Evolutionary conservation across 2,113 vertebrate species (phyloP), one percentile per base, ranked within the genome.

Genomic region (Fulmarus glacialis): DNA sequence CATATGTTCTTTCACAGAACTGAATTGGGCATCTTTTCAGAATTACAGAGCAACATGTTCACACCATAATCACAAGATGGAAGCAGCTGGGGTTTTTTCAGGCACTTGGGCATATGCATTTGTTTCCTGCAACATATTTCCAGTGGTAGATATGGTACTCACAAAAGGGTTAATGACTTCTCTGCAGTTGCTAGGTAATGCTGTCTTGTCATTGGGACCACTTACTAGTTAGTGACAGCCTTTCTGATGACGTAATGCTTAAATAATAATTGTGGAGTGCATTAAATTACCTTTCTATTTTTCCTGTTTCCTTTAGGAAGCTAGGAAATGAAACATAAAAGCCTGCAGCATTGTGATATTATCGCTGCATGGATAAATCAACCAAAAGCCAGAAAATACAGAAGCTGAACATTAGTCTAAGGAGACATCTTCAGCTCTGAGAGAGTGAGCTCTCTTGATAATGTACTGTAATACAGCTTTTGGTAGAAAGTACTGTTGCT

Each of bases 141-240:
- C 48, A 82, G 45, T 48, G 52, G 50, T 50, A 34, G 68, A 86
- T 93, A 27, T 9, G 40, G n/a, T 64, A 36, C 60, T 90, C 71
- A 85, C 48, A 73, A 94, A 96, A 94, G 88, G 71, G 96, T 97
- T 97, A 97, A 97, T 66, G 52, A 52, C 74, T 84, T 78, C 78
- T 94, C 86, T 79, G 83, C 74, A 60, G 96, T 97, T 97, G 96
- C 96, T 98, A 97, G 91, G 96, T 92, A 93, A 96, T 96, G 40
- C 80, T 96, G 83, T 89, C 92, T 88, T 97, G 87, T 94, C 96
- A 70, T 56, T 83, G 71, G 77, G 90, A 95, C 87, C 66, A 85
- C 80, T 95, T 85, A 82, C 87, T 89, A 90, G 82, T 52, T 86
- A 95, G 90, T 93, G 95, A 94, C 96, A 97, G 83, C 40, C 56